Base-by-base conservation (phyloP, 2,888 invertebrate genomes). In the Tetheella fluctuosa region DNA sequence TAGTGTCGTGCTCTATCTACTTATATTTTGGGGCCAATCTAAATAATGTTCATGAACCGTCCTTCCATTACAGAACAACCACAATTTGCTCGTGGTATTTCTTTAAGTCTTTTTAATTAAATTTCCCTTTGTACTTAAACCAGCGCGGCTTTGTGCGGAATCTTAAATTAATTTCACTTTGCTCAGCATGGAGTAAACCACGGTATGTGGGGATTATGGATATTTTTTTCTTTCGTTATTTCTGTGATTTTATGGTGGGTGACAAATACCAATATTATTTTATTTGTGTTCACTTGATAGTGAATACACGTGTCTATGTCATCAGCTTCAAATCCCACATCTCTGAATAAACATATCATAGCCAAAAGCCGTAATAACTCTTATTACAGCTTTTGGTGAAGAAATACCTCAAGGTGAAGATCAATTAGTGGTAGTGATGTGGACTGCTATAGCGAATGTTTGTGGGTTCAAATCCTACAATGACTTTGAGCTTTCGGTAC, bases 81-180 rank as follows among this genome's bases (percentile, higher is more conserved):
- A 34, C 20, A 34, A 17, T 48, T 48, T 15, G 48, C 48, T 48
- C 58, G 58, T 52, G 12, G 23, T 17, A 23, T 52, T 23, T 58
- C 30, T 58, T 52, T 34, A 55, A 60, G 57, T 52, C 57, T 60
- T 57, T 37, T 57, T 58, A 60, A 60, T 60, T 60, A 60, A 60
- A 57, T 42, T 60, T 39, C 13, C 42, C 54, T 37, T 48, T 55
- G 55, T 55, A 54, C 54, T 54, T 58, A 58, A 60, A 58, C 57
- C 52, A 23, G 34, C 48, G 53, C 48, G 17, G 55, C 55, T 60
- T 30, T 54, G 48, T 65, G 53, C 55, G 58, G 56, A 58, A 62
- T 60, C 61, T 64, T 48, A 55, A 67, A 64, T 61, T 64, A 67
- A 65, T 68, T 67, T 64, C 55, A 20, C 15, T 54, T 34, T 34